Conservation (phyloP, 2,888 invertebrate genomes). For the Dorcus parallelipipedus region DNA sequence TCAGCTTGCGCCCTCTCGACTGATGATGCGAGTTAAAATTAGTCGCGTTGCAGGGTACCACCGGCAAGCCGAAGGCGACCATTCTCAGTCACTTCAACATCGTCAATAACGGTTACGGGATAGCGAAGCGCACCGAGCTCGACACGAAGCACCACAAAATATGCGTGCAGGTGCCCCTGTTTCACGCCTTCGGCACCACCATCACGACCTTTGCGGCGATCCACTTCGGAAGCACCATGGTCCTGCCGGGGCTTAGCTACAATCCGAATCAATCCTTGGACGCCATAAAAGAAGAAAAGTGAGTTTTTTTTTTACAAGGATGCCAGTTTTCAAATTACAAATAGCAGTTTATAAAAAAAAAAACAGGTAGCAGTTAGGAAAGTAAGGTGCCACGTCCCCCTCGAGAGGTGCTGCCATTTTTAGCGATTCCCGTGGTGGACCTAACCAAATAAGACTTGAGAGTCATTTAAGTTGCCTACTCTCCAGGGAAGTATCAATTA, state of each 20-base stretch:
- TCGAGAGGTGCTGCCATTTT: no score
- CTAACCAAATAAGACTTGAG: no score
- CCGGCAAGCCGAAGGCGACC: conserved; percentile 73
- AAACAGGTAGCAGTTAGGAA: no score
- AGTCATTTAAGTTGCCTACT: no score
- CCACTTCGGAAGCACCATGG: conserved; percentile 59
- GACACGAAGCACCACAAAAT: conserved; percentile 51
- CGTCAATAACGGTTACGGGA: conserved; percentile 70
- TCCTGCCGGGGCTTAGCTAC: conserved; percentile 59
- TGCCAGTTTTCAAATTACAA: no score
- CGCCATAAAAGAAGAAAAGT: conserved; percentile 66
- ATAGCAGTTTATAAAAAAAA: no score
- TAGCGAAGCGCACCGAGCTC: conserved; percentile 54
- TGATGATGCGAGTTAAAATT: background rate
- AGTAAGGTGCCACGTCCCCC: no score
- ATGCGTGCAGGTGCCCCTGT: conserved; percentile 71
- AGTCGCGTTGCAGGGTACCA: conserved; percentile 42
- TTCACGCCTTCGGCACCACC: conserved; percentile 77
- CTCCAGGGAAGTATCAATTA: no score
- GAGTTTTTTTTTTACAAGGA: no score
- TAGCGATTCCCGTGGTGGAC: no score
- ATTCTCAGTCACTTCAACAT: conserved; percentile 67
- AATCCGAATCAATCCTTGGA: conserved; percentile 61
- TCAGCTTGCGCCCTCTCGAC: background rate
- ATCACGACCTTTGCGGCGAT: conserved; percentile 58